Conservation (phyloP, 2,797 vertebrate species). For the Sphaeramia orbicularis region DNA sequence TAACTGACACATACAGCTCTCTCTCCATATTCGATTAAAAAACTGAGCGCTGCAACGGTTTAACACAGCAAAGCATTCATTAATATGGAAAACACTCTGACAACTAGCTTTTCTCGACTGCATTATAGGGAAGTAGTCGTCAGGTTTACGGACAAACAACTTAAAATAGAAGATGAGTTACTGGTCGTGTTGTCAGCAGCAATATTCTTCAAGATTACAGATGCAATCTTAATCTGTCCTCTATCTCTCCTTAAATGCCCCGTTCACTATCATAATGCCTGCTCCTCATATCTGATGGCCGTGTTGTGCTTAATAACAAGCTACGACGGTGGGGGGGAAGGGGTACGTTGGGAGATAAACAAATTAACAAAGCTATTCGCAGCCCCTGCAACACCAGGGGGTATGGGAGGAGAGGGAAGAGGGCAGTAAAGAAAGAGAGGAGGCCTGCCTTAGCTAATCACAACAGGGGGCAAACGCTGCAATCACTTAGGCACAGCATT, state of each 20-base stretch:
- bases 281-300: slow-evolving; percentile 80
- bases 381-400: slow-evolving; percentile 69
- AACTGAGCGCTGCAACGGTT: slow-evolving; percentile 55
- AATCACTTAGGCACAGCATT: slow-evolving; percentile 72
- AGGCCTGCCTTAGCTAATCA: slow-evolving; percentile 70
- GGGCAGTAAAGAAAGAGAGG: slow-evolving; percentile 67
- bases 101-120: slow-evolving; percentile 47
- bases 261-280: slow-evolving; percentile 71
- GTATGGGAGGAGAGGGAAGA: slow-evolving; percentile 62
- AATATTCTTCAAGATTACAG: slow-evolving; percentile 78
- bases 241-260: slow-evolving; percentile 82
- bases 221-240: slow-evolving; percentile 83
- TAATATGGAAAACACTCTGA: slow-evolving; percentile 52
- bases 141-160: slow-evolving; percentile 25
- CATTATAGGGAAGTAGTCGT: slow-evolving; percentile 32
- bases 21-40: slow-evolving; percentile 55
- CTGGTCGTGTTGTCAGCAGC: slow-evolving; percentile 55
- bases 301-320: slow-evolving; percentile 82
- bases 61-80: slow-evolving; percentile 60
- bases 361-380: slow-evolving; percentile 84
- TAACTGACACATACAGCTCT: slow-evolving; percentile 60
- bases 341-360: slow-evolving; percentile 77
- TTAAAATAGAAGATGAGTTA: slow-evolving; percentile 60
- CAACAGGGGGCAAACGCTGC: slow-evolving; percentile 69
- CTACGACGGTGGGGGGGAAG: slow-evolving; percentile 63